A percentile compares a stretch with the other conserved stretches of the same genome.
Evolutionary conservation across 2,888 invertebrate genomes (phyloP).

Genomic region (Tenthredo mesomela): DNA sequence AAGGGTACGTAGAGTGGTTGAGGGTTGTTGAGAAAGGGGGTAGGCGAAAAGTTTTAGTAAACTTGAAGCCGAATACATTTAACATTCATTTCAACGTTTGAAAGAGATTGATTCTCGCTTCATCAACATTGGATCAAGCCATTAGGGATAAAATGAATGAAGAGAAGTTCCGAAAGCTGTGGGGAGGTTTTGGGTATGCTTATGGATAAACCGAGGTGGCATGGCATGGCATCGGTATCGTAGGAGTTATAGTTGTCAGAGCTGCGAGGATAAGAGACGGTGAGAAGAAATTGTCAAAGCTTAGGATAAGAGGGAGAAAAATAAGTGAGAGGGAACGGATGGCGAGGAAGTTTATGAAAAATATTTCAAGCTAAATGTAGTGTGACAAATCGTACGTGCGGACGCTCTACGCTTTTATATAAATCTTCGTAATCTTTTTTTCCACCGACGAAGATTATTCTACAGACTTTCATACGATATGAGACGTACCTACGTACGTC

Average conservation of each 20-base stretch:
- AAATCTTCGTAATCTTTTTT: constrained; percentile 38
- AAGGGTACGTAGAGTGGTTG: constrained; percentile 5
- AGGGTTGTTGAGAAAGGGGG: neutral
- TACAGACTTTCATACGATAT: neutral
- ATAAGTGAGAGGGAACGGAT: constrained; percentile 41
- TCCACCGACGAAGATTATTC: constrained; percentile 23
- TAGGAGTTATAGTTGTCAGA: neutral
- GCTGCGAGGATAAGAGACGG: neutral
- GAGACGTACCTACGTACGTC: neutral
- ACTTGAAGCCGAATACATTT: constrained; percentile 22
- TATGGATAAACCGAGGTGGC: constrained; percentile 8
- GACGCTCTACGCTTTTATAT: constrained; percentile 19
- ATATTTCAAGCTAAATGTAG: constrained; percentile 48
- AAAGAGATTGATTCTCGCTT: constrained; percentile 44
- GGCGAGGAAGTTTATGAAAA: constrained; percentile 48
- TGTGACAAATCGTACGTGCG: constrained; percentile 51
- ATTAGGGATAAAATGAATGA: constrained; percentile 10
- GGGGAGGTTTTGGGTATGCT: neutral
- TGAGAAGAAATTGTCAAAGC: constrained; percentile 25
- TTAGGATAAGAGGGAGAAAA: neutral
- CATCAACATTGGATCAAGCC: constrained; percentile 40
- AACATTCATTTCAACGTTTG: constrained; percentile 34
- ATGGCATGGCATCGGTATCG: neutral
- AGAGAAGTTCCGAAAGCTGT: neutral
- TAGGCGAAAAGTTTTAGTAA: constrained; percentile 35